phyloP scores from a whole-genome alignment of 2,888 invertebrate species.

The Eupithecia subumbrata region DNA sequence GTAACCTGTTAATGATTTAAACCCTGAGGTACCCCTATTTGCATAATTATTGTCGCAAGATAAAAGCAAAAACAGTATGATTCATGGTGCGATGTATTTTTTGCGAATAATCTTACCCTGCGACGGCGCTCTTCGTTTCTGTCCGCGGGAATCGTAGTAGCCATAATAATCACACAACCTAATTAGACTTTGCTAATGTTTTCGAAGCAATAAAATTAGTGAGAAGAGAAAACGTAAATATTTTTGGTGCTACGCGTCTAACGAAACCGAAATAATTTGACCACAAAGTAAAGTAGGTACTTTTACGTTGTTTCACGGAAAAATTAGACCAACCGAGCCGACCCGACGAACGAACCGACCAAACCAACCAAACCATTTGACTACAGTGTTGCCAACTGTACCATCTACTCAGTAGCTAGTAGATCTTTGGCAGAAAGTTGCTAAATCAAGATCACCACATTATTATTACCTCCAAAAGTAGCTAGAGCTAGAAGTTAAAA shows the following conservation, averaged over 20 bases:
- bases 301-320: no score
- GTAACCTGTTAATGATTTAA: slow-evolving; percentile 36
- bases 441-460: no score
- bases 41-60: slow-evolving; percentile 36
- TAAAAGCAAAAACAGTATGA: slow-evolving; percentile 58
- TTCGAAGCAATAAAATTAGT: background rate
- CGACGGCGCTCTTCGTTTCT: slow-evolving; percentile 79
- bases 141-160: slow-evolving; percentile 71
- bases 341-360: no score
- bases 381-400: no score
- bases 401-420: no score
- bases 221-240: background rate
- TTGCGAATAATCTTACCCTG: slow-evolving; percentile 61
- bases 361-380: no score
- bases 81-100: slow-evolving; percentile 38
- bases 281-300: no score
- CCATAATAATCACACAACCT: slow-evolving; percentile 54
- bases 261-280: background rate
- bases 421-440: no score
- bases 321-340: no score
- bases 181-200: slow-evolving; percentile 8
- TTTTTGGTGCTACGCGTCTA: slow-evolving; percentile 2
- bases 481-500: no score
- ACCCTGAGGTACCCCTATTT: slow-evolving; percentile 33
- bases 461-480: no score